These are phyloP conservation scores for Atta cephalotes DNA, from an alignment of 1,140 invertebrate species.

Conservation along the genomic window DNA sequence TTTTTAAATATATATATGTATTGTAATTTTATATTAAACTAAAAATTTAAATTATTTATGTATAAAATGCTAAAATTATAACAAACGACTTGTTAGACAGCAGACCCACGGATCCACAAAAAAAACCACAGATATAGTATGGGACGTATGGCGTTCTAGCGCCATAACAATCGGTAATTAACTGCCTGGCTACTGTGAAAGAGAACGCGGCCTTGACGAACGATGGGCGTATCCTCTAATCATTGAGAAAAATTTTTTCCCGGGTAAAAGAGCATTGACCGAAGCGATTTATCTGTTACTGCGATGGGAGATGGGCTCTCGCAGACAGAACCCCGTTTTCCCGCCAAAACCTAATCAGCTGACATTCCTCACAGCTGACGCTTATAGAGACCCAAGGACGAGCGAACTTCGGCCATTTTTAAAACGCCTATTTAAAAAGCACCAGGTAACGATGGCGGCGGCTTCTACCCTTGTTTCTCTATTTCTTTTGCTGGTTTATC, in stretches of 20 bases:
- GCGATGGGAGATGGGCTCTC: background rate
- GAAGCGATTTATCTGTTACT: background rate
- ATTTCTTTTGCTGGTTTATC: constrained; percentile 41
- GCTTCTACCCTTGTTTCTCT: constrained; percentile 16
- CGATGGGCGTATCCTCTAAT: background rate
- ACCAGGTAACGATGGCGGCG: constrained; percentile 6
- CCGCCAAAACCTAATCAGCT: constrained; percentile 76
- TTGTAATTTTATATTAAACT: background rate
- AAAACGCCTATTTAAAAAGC: constrained; percentile 79
- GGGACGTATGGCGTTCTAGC: background rate
- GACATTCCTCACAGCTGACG: constrained; percentile 68
- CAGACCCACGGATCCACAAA: background rate
- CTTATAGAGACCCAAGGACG: constrained; percentile 30
- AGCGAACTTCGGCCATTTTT: constrained; percentile 76
- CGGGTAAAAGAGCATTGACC: background rate
- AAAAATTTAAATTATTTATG: background rate
- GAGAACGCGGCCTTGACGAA: background rate
- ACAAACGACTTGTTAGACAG: background rate
- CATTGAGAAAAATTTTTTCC: background rate
- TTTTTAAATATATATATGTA: background rate
- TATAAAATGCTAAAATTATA: background rate
- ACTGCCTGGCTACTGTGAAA: constrained; percentile 4
- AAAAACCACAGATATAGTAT: background rate
- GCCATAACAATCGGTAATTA: constrained; percentile 13
- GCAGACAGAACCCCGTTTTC: constrained; percentile 44